These are phyloP conservation scores for Spizaetus ornatus DNA, from an alignment of 2,113 vertebrate species.

Conservation along the genomic window DNA sequence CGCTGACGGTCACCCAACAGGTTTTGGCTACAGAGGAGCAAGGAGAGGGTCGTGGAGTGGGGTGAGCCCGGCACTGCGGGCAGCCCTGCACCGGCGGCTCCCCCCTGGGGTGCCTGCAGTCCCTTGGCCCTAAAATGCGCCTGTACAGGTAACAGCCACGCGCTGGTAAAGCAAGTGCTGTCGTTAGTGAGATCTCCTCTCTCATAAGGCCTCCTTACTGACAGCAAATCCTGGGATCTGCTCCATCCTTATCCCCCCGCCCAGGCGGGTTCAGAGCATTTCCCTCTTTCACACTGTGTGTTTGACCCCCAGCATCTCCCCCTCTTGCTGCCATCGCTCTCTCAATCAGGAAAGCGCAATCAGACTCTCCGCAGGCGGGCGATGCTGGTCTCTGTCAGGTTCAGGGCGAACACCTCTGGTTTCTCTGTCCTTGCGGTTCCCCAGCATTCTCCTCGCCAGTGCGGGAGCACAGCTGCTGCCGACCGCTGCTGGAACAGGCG, in stretches of 20 bases:
- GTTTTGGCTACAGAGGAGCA: rapidly evolving
- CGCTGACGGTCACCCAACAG: not conserved
- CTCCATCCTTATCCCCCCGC: not conserved
- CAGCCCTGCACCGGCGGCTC: not conserved
- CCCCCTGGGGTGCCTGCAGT: not conserved
- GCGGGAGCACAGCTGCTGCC: not conserved
- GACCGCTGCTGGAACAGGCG: not conserved
- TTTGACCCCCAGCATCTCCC: not conserved
- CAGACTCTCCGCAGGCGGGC: not conserved
- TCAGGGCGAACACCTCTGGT: not conserved
- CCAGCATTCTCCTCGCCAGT: not conserved
- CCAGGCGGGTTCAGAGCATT: not conserved
- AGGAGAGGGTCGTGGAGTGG: rapidly evolving
- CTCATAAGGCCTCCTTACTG: not conserved
- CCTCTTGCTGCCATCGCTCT: not conserved
- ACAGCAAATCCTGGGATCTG: not conserved
- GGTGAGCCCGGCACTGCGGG: rapidly evolving
- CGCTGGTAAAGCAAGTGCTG: not conserved
- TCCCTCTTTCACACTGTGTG: not conserved
- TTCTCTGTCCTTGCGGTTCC: not conserved
- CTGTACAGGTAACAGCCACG: not conserved
- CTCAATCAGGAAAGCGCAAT: not conserved
- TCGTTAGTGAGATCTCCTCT: not conserved
- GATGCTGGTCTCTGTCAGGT: rapidly evolving
- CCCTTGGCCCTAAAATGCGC: not conserved